Evolutionary conservation across 2,888 invertebrate species (phyloP), one percentile per base, ranked within the genome.

Genomic region (Smittia aterrima): DNA sequence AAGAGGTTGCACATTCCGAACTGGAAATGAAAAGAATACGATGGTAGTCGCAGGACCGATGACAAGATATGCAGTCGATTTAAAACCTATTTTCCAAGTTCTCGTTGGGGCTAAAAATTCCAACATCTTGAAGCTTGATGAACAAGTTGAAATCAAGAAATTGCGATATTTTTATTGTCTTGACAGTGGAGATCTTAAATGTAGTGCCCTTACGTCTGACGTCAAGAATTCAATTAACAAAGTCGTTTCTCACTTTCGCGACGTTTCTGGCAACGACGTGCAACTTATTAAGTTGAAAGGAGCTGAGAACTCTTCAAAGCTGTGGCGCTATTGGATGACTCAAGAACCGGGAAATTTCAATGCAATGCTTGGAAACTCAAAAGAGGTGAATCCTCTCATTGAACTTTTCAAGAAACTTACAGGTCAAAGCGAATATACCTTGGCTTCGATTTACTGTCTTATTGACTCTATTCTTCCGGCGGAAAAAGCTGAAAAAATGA

Each of bases 1-100:
- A 78, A 86, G 85, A 79, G 87, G 92, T 0, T 86, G 93, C 20
- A 89, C 91, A 0, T 87, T 90, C 54, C 85, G 92, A 74, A 87
- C 87, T 0, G 89, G 91, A 1, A 87, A 88, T 16, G 86, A 88
- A 77, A 83, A 85, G n/a, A 84, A 88, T 1, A 89, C 92, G 0
- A 95, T 96, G 89, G 90, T 95, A 0, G 87, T 88, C 18, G 89
- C 89, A 0, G 97, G 98, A 0, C 95, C 96, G 58, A 87, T 96
- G 81, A 87, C 90, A 75, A 88, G 90, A 66, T 90, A 90, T 81
- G 88, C 91, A 18, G 86, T 85, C 20, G 98, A 98, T 84, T 85
- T 98, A 74, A 83, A 86, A 25, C 93, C 95, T 0, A 84, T 95
- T 76, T 85, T 75, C 25, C 25, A 79, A 78, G 70, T 82, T 6